Conservation (phyloP, 1,140 invertebrate species). For the Nasonia longicornis region DNA sequence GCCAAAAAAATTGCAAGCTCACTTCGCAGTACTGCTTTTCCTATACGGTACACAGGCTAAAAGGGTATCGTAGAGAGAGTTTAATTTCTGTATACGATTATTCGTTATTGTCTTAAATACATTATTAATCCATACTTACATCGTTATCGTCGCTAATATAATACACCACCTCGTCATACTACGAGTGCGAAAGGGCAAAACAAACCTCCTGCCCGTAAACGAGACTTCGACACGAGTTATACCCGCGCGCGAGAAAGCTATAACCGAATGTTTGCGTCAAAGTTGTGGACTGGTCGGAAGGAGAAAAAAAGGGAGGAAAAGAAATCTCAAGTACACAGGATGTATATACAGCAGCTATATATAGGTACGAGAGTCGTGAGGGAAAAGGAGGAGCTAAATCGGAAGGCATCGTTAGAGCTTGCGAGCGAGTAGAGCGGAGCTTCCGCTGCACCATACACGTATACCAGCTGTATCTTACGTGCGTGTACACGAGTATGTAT, state of each 20-base stretch:
- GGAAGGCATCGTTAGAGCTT: conserved; percentile 27
- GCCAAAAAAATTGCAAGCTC: neutral
- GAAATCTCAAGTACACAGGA: neutral
- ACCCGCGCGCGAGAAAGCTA: too few relatives aligned
- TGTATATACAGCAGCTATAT: neutral
- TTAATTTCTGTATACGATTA: neutral
- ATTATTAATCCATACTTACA: conserved; percentile 4
- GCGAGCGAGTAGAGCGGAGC: neutral
- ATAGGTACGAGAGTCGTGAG: neutral
- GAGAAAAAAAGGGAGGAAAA: neutral
- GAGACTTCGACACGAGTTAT: too few relatives aligned
- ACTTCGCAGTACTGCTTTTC: neutral
- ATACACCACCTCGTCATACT: neutral
- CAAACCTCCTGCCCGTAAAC: too few relatives aligned
- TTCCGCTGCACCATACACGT: too few relatives aligned
- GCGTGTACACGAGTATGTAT: too few relatives aligned
- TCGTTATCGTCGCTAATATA: neutral
- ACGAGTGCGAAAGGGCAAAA: too few relatives aligned
- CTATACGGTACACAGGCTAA: neutral
- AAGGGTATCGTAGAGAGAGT: neutral
- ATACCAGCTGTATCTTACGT: too few relatives aligned
- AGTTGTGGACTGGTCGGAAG: too few relatives aligned
- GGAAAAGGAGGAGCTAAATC: conserved; percentile 11
- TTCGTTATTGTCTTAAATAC: conserved; percentile 4
- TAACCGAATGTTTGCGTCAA: too few relatives aligned